phyloP scores from a whole-genome alignment of 2,113 vertebrate species.

The Alethe diademata region DNA sequence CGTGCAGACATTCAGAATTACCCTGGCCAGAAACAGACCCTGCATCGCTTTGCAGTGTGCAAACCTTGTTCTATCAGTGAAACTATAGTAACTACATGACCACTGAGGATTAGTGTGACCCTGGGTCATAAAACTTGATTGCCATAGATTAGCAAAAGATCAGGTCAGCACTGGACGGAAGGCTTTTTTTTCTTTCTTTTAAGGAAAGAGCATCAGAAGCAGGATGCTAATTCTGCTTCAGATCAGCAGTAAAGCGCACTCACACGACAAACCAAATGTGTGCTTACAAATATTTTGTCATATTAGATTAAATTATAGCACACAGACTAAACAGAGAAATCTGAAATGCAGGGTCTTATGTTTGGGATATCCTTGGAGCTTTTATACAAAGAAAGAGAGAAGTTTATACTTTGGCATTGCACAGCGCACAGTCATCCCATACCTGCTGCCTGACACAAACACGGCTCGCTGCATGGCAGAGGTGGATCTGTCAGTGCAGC shows the following conservation, averaged over 20 bases:
- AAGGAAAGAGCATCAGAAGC: background rate
- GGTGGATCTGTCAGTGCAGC: background rate
- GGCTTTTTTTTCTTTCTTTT: constrained; percentile 4
- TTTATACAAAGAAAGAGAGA: constrained; percentile 53
- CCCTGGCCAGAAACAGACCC: background rate
- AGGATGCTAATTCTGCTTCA: background rate
- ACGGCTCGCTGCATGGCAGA: background rate
- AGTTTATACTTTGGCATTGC: constrained; percentile 33
- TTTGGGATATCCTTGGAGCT: constrained; percentile 55
- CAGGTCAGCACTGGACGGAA: background rate
- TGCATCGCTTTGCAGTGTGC: background rate
- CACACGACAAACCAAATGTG: constrained; percentile 18
- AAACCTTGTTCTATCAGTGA: constrained; percentile 36
- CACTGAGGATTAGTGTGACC: constrained; percentile 43
- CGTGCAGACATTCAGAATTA: background rate
- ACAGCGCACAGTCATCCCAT: background rate
- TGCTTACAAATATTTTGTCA: constrained; percentile 70
- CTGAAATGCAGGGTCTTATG: constrained; percentile 34
- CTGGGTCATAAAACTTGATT: constrained; percentile 49
- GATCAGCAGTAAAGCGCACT: constrained; percentile 11
- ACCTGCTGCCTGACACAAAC: constrained; percentile 13
- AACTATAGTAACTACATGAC: constrained; percentile 62
- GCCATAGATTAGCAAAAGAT: constrained; percentile 24
- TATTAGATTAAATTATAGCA: constrained; percentile 57
- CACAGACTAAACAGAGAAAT: constrained; percentile 63